phyloP scores from a whole-genome alignment of 2,888 invertebrate species.

The Synanthedon myopaeformis region DNA sequence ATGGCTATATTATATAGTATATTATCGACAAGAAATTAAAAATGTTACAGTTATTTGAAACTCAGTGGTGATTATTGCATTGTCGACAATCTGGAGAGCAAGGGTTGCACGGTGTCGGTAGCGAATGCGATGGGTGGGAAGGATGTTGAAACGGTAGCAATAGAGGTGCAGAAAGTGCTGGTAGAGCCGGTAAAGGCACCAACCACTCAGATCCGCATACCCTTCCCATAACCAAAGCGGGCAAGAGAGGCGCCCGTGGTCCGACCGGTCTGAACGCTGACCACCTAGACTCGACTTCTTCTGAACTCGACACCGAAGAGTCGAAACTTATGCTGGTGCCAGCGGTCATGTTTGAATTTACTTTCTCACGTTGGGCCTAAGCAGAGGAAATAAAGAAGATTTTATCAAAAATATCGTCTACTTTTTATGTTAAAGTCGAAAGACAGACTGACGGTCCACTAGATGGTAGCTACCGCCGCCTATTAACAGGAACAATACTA shows the following conservation, averaged over 20 bases:
- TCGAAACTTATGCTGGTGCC: slow-evolving; percentile 31
- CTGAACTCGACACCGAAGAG: slow-evolving; percentile 46
- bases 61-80: slow-evolving; percentile 43
- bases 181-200: slow-evolving; percentile 54
- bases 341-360: slow-evolving; percentile 17
- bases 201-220: slow-evolving; percentile 66
- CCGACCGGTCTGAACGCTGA: slow-evolving; percentile 64
- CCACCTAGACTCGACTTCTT: slow-evolving; percentile 48
- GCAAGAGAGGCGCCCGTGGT: slow-evolving; percentile 53
- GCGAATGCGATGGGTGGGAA: slow-evolving; percentile 13
- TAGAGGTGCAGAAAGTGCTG: slow-evolving; percentile 45
- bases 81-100: slow-evolving; percentile 62
- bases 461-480: too few relatives aligned
- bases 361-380: slow-evolving; percentile 45
- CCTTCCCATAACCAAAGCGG: slow-evolving; percentile 61
- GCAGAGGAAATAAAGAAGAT: slow-evolving; percentile 3
- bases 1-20: too few relatives aligned
- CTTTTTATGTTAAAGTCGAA: background rate
- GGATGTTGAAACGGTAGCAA: slow-evolving; percentile 54
- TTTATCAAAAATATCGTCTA: background rate
- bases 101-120: slow-evolving; percentile 39
- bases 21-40: too few relatives aligned
- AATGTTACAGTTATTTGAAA: background rate
- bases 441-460: background rate
- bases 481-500: too few relatives aligned